Evolutionary conservation across 2,797 vertebrate genomes (phyloP).

Genomic region (Hipposideros larvatus): DNA sequence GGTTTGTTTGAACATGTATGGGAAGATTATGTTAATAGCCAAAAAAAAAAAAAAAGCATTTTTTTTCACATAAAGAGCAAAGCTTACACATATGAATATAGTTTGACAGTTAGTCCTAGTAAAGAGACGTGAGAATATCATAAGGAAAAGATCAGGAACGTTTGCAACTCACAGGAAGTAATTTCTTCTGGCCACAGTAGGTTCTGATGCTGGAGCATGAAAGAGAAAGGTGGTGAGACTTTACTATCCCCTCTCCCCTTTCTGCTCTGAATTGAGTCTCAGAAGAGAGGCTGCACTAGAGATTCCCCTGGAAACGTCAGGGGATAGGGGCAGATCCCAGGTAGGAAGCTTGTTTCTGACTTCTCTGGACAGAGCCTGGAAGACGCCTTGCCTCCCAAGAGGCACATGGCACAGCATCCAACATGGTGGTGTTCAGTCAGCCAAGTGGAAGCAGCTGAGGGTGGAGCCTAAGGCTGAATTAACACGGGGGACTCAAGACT

Average conservation of each 20-base stretch:
- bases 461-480: neutral
- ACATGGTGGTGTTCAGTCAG: too few species aligned
- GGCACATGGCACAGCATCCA: too few species aligned
- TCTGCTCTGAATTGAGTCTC: neutral
- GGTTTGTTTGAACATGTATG: neutral
- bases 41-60: neutral
- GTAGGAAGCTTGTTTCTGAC: neutral
- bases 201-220: neutral
- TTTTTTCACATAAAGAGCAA: conserved; percentile 40
- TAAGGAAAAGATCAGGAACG: neutral
- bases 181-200: neutral
- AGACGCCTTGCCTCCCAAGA: neutral
- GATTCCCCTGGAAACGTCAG: neutral
- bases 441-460: too few species aligned
- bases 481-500: neutral
- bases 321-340: neutral
- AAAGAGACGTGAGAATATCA: neutral
- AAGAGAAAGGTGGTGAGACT: neutral
- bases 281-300: neutral
- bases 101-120: neutral
- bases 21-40: conserved; percentile 24
- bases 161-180: neutral
- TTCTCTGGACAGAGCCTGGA: neutral
- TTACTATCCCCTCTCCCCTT: too few species aligned
- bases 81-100: conserved; percentile 30